These are phyloP conservation scores for Patiria miniata DNA, from an alignment of 35 echinoderm and acorn worm species.

Conservation along the genomic window DNA sequence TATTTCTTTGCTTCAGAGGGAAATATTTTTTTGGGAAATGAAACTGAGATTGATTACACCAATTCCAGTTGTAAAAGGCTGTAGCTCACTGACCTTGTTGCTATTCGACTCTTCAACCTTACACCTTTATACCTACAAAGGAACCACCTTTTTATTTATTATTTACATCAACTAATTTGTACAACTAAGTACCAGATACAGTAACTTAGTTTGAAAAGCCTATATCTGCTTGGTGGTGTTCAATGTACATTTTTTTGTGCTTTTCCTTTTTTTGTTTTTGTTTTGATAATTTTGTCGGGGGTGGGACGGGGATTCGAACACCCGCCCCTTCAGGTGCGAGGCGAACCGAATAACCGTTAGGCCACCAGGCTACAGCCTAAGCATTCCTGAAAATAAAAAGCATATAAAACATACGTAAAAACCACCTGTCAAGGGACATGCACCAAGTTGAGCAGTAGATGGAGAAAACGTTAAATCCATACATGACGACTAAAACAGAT, in stretches of 20 bases:
- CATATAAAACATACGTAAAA: background rate
- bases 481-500: background rate
- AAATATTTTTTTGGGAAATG: no score
- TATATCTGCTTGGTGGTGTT: no score
- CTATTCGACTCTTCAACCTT: constrained; percentile 1
- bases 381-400: background rate
- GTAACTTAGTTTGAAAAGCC: background rate
- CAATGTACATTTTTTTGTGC: background rate
- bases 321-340: background rate
- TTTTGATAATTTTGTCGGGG: background rate
- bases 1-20: background rate
- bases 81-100: background rate
- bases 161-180: background rate
- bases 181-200: background rate
- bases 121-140: constrained; percentile 6
- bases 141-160: background rate
- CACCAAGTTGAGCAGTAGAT: background rate
- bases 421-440: background rate
- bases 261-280: background rate
- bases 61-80: background rate
- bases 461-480: background rate
- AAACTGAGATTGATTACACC: background rate
- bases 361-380: constrained; percentile 14
- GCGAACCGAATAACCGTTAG: constrained; percentile 8
- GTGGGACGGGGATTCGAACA: background rate